phyloP scores from a whole-genome alignment of 2,797 vertebrate species.

The Liparis tanakae region DNA sequence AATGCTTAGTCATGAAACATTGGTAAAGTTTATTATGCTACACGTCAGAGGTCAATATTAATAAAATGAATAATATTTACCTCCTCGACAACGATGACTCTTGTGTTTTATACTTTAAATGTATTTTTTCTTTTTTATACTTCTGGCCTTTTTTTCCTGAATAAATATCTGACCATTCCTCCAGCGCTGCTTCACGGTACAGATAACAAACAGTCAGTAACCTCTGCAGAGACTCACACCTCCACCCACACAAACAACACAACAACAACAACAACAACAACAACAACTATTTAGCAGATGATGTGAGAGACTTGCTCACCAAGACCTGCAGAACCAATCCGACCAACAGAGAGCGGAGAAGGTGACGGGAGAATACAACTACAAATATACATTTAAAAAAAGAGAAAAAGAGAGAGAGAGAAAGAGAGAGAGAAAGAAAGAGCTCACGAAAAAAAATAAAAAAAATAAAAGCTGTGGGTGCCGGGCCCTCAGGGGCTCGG shows the following conservation, averaged over 20 bases:
- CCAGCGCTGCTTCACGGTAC: no score
- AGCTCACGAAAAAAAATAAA: background rate
- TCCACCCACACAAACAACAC: conserved; percentile 35
- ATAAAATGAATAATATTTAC: no score
- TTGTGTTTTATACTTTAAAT: background rate
- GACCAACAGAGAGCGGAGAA: conserved; percentile 21
- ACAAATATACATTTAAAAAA: background rate
- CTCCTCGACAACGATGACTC: background rate
- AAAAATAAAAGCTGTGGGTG: conserved; percentile 22
- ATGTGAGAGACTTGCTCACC: conserved; percentile 25
- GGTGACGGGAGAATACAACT: conserved; percentile 44
- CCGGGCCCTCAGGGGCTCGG: background rate
- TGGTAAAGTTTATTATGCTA: no score
- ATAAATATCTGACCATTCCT: no score
- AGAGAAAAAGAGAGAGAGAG: background rate
- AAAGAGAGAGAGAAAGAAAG: background rate
- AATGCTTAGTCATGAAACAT: no score
- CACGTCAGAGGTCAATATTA: no score
- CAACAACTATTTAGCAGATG: conserved; percentile 43
- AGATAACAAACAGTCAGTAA: conserved; percentile 31
- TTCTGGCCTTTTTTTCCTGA: no score
- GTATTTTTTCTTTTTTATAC: background rate
- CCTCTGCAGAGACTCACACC: conserved; percentile 48
- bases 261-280: conserved; percentile 44
- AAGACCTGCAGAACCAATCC: conserved; percentile 32